Conservation (phyloP, 2,888 invertebrate species). For the Scaptomyza parva region DNA sequence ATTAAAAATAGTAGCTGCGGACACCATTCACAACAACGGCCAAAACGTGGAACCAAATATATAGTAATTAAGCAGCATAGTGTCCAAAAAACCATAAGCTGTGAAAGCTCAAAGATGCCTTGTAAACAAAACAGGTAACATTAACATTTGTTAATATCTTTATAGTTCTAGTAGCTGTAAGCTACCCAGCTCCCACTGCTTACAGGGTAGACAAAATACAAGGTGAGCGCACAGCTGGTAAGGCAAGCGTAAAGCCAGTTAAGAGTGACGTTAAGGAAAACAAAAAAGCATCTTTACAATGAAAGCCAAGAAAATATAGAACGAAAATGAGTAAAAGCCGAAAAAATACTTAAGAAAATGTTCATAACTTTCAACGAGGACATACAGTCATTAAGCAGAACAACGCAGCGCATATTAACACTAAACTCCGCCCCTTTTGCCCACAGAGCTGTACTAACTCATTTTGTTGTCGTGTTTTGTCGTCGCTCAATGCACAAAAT, state of each 20-base stretch:
- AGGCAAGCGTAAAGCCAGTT: constrained; percentile 49
- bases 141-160: too few relatives aligned
- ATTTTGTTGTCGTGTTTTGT: constrained; percentile 2
- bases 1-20: constrained; percentile 57
- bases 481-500: constrained; percentile 14
- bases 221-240: constrained; percentile 12
- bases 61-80: constrained; percentile 10
- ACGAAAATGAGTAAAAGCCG: constrained; percentile 15
- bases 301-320: constrained; percentile 15
- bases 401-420: constrained; percentile 55
- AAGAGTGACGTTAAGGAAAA: constrained; percentile 26
- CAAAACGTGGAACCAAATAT: constrained; percentile 6
- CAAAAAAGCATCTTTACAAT: constrained; percentile 13
- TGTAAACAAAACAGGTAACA: not conserved
- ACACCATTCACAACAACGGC: constrained; percentile 32
- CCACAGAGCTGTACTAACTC: constrained; percentile 1
- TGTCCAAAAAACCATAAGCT: not conserved
- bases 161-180: too few relatives aligned
- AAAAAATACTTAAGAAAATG: constrained; percentile 2
- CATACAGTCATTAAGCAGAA: constrained; percentile 61
- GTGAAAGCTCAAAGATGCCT: not conserved
- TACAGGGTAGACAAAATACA: constrained; percentile 32
- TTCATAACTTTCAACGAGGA: constrained; percentile 20
- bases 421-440: constrained; percentile 11
- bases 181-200: not conserved